These are phyloP conservation scores for Gadopsis bispinosus DNA, from an alignment of 2,797 vertebrate species.

Conservation along the genomic window DNA sequence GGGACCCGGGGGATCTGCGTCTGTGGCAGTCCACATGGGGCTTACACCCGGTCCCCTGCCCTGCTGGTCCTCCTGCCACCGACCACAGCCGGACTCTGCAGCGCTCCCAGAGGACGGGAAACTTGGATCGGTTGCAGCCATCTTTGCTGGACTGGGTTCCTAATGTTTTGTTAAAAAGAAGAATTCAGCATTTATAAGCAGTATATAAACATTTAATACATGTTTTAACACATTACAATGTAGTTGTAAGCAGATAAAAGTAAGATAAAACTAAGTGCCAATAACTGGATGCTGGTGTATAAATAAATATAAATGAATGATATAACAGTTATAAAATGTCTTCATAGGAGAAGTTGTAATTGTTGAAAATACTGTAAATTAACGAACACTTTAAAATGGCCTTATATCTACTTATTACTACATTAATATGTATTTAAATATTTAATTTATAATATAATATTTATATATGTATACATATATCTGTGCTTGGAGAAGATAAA, in stretches of 20 bases:
- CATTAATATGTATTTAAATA: too few species aligned
- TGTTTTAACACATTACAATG: not conserved
- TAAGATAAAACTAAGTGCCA: too few species aligned
- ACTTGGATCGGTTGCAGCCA: slow-evolving; percentile 70
- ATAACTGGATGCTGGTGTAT: too few species aligned
- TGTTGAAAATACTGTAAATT: too few species aligned
- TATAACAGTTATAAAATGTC: too few species aligned
- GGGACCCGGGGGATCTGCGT: slow-evolving; percentile 37
- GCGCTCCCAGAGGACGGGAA: slow-evolving; percentile 43
- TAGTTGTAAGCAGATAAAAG: not conserved
- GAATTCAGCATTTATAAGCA: slow-evolving; percentile 1
- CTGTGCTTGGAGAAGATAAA: too few species aligned
- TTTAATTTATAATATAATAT: too few species aligned
- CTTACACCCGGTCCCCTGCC: slow-evolving; percentile 49
- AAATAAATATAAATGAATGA: too few species aligned
- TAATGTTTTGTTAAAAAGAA: slow-evolving; percentile 23
- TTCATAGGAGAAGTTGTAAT: too few species aligned
- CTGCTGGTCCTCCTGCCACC: slow-evolving; percentile 69
- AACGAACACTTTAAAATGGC: too few species aligned
- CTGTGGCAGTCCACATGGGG: slow-evolving; percentile 61
- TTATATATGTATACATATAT: too few species aligned
- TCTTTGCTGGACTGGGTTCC: slow-evolving; percentile 82
- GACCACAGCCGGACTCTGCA: slow-evolving; percentile 40
- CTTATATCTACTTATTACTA: too few species aligned
- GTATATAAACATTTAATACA: not conserved